These are phyloP conservation scores for human (Homo sapiens) DNA, from an alignment of 2,113 vertebrate genomes.

Conservation along the genomic window DNA sequence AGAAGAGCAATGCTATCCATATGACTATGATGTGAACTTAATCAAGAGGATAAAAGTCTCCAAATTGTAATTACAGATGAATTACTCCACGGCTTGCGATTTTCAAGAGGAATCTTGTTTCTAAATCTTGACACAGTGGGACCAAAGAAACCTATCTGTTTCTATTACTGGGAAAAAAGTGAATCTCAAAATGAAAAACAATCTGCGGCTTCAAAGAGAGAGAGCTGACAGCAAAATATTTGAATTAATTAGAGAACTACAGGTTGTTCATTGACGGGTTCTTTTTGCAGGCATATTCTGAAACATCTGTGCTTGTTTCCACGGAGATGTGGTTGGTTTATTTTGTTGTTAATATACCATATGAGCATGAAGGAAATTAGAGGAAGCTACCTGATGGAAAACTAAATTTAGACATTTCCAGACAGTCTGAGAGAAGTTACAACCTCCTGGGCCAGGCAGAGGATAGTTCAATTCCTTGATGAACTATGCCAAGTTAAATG, in stretches of 20 bases:
- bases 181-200: conserved; percentile 61
- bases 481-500: not conserved
- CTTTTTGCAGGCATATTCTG: conserved; percentile 33
- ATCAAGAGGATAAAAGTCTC: not conserved
- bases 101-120: conserved; percentile 52
- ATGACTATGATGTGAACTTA: conserved; percentile 35
- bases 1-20: not conserved
- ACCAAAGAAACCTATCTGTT: conserved; percentile 38
- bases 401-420: conserved; percentile 41
- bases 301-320: conserved; percentile 72
- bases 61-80: conserved; percentile 61
- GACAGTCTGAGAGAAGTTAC: conserved; percentile 1
- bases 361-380: conserved; percentile 48
- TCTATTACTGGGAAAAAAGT: conserved; percentile 59
- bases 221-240: conserved; percentile 64
- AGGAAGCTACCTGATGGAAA: conserved; percentile 62
- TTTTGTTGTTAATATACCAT: conserved; percentile 56
- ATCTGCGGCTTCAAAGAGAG: conserved; percentile 62
- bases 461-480: not conserved
- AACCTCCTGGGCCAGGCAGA: not conserved
- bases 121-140: conserved; percentile 49
- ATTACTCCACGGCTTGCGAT: conserved; percentile 26
- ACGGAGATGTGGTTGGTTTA: conserved; percentile 57
- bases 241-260: conserved; percentile 68
- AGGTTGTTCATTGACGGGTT: conserved; percentile 14